Evolutionary conservation across 1,140 invertebrate genomes (phyloP).

Genomic region (Diachasma alloeum): DNA sequence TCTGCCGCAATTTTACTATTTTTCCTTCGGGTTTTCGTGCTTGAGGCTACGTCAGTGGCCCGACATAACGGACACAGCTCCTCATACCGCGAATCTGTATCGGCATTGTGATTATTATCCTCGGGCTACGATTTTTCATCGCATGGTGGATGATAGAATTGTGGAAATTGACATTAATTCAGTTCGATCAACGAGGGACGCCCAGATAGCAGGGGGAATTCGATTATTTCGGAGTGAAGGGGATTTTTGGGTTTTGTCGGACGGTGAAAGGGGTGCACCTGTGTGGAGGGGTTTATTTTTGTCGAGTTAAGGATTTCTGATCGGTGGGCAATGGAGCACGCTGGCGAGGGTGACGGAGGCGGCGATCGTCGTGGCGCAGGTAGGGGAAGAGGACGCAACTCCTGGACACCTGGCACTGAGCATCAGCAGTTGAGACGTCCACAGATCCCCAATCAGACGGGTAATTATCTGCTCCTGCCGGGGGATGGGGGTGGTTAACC

Average conservation of each 20-base stretch:
- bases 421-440: conserved; percentile 19
- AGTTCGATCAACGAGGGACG: too few species aligned
- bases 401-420: conserved; percentile 5
- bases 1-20: neutral
- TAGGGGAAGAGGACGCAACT: conserved; percentile 19
- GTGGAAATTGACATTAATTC: too few species aligned
- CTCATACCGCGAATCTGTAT: conserved; percentile 18
- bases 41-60: neutral
- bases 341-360: conserved; percentile 13
- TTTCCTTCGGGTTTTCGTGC: neutral
- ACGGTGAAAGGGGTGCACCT: neutral
- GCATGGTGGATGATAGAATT: neutral
- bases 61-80: conserved; percentile 21
- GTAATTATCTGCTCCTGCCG: neutral
- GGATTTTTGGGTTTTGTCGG: too few species aligned
- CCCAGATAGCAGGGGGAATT: too few species aligned
- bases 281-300: neutral
- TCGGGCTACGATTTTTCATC: neutral
- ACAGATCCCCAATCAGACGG: neutral
- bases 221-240: too few species aligned
- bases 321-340: conserved; percentile 14
- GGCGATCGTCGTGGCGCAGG: conserved; percentile 14
- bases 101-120: conserved; percentile 12
- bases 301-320: neutral
- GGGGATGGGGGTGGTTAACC: neutral